phyloP scores from a whole-genome alignment of 2,113 vertebrate species.

The Mobula birostris region DNA sequence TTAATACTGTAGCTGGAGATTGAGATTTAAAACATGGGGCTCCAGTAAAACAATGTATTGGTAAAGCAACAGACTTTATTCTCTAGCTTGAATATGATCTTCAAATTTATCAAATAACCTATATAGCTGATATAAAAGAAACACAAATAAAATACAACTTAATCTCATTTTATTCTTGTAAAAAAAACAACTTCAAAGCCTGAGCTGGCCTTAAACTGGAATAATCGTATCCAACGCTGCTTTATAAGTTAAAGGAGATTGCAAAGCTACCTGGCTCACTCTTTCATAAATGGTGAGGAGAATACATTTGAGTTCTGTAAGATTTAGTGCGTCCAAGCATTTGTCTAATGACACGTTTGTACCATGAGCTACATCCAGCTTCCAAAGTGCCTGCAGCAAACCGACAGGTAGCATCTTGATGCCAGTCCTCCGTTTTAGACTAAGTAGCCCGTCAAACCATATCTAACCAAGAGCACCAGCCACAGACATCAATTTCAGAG shows the following conservation, averaged over 20 bases:
- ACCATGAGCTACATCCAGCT: neutral
- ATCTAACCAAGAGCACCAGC: neutral
- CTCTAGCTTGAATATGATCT: neutral
- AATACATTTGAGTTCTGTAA: neutral
- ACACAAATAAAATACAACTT: neutral
- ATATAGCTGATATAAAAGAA: neutral
- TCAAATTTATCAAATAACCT: neutral
- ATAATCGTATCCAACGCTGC: conserved; percentile 21
- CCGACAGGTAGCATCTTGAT: neutral
- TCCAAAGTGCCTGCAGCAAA: neutral
- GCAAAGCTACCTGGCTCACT: neutral
- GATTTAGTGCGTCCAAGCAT: neutral
- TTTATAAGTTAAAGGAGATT: conserved; percentile 24
- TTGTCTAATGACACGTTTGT: neutral
- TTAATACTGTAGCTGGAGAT: neutral
- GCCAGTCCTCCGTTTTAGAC: neutral
- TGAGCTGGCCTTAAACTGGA: conserved; percentile 19
- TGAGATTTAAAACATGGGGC: too few relatives aligned
- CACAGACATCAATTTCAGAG: neutral
- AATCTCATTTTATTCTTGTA: too few relatives aligned
- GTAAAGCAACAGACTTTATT: neutral
- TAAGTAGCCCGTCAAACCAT: neutral
- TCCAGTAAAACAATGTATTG: neutral
- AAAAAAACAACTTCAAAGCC: neutral
- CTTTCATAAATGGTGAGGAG: neutral